Evolutionary conservation across 2,888 invertebrate genomes (phyloP).

Genomic region (Taphrorychus bicolor): DNA sequence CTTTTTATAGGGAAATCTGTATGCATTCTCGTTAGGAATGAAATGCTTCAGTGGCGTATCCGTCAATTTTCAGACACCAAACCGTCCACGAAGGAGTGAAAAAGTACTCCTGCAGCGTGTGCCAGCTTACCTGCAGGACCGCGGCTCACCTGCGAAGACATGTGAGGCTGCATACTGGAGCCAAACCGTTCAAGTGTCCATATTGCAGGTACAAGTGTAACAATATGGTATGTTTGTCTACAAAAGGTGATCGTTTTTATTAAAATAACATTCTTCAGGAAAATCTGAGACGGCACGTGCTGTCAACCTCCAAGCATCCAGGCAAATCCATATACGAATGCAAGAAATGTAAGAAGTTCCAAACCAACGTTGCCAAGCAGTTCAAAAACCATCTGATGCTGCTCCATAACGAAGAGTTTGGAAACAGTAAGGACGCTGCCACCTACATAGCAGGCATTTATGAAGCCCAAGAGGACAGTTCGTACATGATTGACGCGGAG

Average conservation of each 20-base stretch:
- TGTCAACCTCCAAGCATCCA: slow-evolving; percentile 79
- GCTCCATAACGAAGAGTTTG: slow-evolving; percentile 64
- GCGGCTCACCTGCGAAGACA: slow-evolving; percentile 80
- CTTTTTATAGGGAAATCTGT: slow-evolving; percentile 28
- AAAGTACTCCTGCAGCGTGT: slow-evolving; percentile 69
- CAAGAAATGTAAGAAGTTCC: slow-evolving; percentile 66
- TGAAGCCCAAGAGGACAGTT: slow-evolving; percentile 54
- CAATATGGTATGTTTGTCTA: slow-evolving; percentile 67
- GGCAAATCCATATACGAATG: slow-evolving; percentile 83
- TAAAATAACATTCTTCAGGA: slow-evolving; percentile 67
- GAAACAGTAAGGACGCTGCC: slow-evolving; percentile 62
- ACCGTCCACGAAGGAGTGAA: slow-evolving; percentile 64
- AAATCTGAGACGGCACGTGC: slow-evolving; percentile 86
- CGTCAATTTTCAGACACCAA: slow-evolving; percentile 66
- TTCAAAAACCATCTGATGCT: slow-evolving; percentile 70
- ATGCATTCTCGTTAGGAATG: slow-evolving; percentile 20
- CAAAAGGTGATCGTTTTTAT: not conserved
- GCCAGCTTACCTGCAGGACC: slow-evolving; percentile 73
- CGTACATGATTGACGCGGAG: slow-evolving; percentile 35
- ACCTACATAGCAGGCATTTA: slow-evolving; percentile 63
- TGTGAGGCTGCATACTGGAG: slow-evolving; percentile 77
- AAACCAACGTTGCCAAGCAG: slow-evolving; percentile 72
- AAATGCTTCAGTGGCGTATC: slow-evolving; percentile 17
- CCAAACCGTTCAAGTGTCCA: slow-evolving; percentile 86
- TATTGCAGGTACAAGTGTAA: slow-evolving; percentile 82